Evolutionary conservation across 2,888 invertebrate species (phyloP).

Genomic region (Eupithecia subfuscata): DNA sequence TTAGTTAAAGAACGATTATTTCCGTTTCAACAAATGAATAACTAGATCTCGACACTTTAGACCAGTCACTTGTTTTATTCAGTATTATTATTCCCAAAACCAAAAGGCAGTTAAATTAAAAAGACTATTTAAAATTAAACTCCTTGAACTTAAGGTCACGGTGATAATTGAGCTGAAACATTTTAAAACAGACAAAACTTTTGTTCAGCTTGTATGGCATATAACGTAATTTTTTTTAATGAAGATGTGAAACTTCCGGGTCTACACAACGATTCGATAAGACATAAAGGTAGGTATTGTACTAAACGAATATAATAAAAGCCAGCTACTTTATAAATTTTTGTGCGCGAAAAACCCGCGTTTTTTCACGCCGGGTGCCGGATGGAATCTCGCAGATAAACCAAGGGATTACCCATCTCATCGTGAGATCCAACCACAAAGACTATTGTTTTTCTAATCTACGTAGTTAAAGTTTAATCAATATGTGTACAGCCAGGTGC

Average conservation of each 20-base stretch:
- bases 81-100: neutral
- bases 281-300: neutral
- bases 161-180: neutral
- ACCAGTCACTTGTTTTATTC: neutral
- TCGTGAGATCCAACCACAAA: slow-evolving; percentile 28
- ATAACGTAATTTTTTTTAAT: neutral
- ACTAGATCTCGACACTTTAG: neutral
- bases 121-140: neutral
- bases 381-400: slow-evolving; percentile 4
- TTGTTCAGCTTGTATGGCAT: neutral
- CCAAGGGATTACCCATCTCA: slow-evolving; percentile 18
- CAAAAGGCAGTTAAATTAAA: neutral
- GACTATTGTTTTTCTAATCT: slow-evolving; percentile 25
- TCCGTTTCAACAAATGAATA: neutral
- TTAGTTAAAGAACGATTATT: neutral
- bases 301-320: neutral
- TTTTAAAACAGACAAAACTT: neutral
- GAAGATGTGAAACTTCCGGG: neutral
- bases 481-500: slow-evolving; percentile 20
- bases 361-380: slow-evolving; percentile 9
- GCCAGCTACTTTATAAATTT: neutral
- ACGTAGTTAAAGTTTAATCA: slow-evolving; percentile 24
- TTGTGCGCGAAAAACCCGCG: neutral
- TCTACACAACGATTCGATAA: neutral
- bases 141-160: too few species aligned